Conservation (phyloP, 2,113 vertebrate species). For the Lophotis ruficrista region DNA sequence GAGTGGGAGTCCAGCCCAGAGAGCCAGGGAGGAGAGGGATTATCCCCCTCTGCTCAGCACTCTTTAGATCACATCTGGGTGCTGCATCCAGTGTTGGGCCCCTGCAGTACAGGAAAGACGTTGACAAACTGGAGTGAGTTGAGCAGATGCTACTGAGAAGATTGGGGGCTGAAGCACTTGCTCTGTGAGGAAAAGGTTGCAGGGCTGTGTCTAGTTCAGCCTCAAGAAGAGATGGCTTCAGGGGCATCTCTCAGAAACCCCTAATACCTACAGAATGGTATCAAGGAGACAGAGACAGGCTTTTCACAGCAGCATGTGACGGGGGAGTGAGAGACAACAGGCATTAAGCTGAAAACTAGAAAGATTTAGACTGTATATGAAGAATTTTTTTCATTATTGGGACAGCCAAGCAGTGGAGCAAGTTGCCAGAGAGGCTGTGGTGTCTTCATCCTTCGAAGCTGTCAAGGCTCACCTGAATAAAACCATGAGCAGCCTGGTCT, state of each 20-base stretch:
- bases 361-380: background rate
- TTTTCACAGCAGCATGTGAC: background rate
- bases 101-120: background rate
- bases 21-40: background rate
- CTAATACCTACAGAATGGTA: background rate
- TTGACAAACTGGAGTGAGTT: background rate
- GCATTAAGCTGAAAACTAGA: background rate
- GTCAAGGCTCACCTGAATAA: background rate
- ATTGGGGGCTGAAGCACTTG: background rate
- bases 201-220: background rate
- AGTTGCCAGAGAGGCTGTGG: background rate
- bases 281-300: background rate
- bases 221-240: accelerated
- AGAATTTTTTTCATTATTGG: background rate
- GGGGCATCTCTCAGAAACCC: background rate
- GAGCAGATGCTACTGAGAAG: background rate
- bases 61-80: background rate
- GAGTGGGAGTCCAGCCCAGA: background rate
- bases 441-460: background rate
- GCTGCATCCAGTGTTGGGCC: background rate
- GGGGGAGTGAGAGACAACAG: background rate
- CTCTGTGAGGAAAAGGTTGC: background rate
- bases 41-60: background rate
- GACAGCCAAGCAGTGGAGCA: background rate
- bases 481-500: background rate